phyloP scores from a whole-genome alignment of 1,140 invertebrate species.

The Neodiprion lecontei region DNA sequence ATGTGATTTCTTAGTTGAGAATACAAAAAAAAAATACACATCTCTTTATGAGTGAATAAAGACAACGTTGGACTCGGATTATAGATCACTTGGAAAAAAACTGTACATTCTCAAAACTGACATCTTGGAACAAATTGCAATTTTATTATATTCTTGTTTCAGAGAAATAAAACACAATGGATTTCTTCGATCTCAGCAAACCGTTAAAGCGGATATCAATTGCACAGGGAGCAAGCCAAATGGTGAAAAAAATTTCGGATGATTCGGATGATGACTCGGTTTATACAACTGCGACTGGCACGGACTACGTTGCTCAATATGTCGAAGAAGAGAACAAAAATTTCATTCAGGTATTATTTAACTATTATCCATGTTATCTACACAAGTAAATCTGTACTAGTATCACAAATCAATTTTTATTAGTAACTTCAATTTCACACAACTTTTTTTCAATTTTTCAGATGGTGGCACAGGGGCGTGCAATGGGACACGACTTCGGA shows the following conservation, averaged over 20 bases:
- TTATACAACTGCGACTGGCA: slow-evolving; percentile 23
- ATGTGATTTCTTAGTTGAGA: too few relatives aligned
- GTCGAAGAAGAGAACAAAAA: slow-evolving; percentile 42
- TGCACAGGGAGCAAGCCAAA: slow-evolving; percentile 16
- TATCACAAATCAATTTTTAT: neutral
- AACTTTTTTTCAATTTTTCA: slow-evolving; percentile 16
- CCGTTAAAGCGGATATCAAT: neutral
- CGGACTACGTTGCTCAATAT: slow-evolving; percentile 44
- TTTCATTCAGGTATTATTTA: slow-evolving; percentile 40
- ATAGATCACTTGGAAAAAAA: too few relatives aligned
- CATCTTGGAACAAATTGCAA: too few relatives aligned
- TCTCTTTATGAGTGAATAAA: too few relatives aligned
- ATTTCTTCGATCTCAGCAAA: slow-evolving; percentile 18
- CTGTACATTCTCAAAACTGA: too few relatives aligned
- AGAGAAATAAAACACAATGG: slow-evolving; percentile 7
- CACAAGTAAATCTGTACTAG: neutral
- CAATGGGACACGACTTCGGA: neutral
- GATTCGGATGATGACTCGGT: neutral
- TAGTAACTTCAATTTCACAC: slow-evolving; percentile 15
- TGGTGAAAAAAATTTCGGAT: slow-evolving; percentile 10
- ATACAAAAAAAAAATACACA: too few relatives aligned
- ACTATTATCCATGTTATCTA: neutral
- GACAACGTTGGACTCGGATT: too few relatives aligned
- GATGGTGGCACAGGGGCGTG: neutral
- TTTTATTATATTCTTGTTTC: too few relatives aligned